Evolutionary conservation across 2,797 vertebrate species (phyloP), one percentile per base, ranked within the genome.

Genomic region (Salarias fasciatus): DNA sequence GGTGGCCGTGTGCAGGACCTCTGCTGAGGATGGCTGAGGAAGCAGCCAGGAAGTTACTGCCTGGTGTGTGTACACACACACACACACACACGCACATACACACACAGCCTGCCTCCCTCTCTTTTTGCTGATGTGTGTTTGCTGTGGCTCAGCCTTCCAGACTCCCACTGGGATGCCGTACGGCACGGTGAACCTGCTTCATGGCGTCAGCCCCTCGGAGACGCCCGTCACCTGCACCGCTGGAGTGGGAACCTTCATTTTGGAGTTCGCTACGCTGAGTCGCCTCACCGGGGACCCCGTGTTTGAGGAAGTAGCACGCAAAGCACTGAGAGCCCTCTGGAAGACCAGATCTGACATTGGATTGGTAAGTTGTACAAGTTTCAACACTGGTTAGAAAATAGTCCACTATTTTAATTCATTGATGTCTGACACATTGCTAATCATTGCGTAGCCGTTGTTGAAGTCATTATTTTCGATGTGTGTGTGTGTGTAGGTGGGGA

Each of bases 211-310:
- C 77, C 94, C 95, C 1, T 91, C 93, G 0, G 97, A 99, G 82
- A 99, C 97, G 1, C 92, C 97, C 0, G 94, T 99, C 71, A 99
- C 97, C 18, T 99, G 97, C 66, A 99, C 97, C 0, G 97, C 97
- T 9, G 96, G 97, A 1, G 95, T 98, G 2, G 97, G 97, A 14
- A 99, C 97, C 6, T 99, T 96, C 86, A 97, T 99, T 80, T 92
- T 99, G 89, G 97, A 99, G 83, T 99, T 99, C 63, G 93, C 95
- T 47, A 91, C 95, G 7, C 83, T 99, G 37, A 99, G 95, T 69
- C 94, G 95, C 60, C 94, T 99, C 1, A 98, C 97, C 0, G 97
- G 97, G 35, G 96, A 99, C 70, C 83, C 91, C 0, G 85, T 93
- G 43, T 99, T 96, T 0, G 97, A 99, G 82, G 72, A 92, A 0